Evolutionary conservation across 2,113 vertebrate genomes (phyloP).

Genomic region (Scophthalmus maximus): DNA sequence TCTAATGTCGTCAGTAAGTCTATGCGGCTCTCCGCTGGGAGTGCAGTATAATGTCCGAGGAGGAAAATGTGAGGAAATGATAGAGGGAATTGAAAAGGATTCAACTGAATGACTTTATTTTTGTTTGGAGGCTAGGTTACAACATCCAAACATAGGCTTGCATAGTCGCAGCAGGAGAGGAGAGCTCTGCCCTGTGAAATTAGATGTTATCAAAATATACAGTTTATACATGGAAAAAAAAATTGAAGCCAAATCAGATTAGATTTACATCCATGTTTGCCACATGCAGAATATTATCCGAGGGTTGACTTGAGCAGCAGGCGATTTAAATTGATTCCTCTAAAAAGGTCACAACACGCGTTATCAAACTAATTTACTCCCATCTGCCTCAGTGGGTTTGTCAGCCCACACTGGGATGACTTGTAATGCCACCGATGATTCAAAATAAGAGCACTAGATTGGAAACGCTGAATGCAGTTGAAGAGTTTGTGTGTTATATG

Average conservation of each 20-base stretch:
- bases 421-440: constrained; percentile 32
- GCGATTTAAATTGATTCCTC: constrained; percentile 57
- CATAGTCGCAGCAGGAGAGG: not conserved
- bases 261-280: constrained; percentile 44
- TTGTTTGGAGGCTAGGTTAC: not conserved
- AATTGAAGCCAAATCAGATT: constrained; percentile 26
- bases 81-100: constrained; percentile 33
- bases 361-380: constrained; percentile 62
- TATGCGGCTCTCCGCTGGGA: constrained; percentile 3
- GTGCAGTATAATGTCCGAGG: not conserved
- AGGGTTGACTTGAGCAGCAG: constrained; percentile 36
- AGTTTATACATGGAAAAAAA: constrained; percentile 8
- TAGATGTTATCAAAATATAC: constrained; percentile 30
- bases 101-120: constrained; percentile 29
- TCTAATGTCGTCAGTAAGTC: constrained; percentile 97
- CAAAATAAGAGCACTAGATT: constrained; percentile 46
- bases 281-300: constrained; percentile 29
- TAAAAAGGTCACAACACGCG: constrained; percentile 64
- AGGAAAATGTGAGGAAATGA: constrained; percentile 26
- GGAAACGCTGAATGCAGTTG: constrained; percentile 10
- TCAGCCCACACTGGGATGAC: constrained; percentile 29
- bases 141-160: not conserved
- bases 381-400: constrained; percentile 57
- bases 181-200: constrained; percentile 1
- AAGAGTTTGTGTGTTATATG: not conserved